Conservation (phyloP, 2,888 invertebrate species). For the Schizaphis graminum region DNA sequence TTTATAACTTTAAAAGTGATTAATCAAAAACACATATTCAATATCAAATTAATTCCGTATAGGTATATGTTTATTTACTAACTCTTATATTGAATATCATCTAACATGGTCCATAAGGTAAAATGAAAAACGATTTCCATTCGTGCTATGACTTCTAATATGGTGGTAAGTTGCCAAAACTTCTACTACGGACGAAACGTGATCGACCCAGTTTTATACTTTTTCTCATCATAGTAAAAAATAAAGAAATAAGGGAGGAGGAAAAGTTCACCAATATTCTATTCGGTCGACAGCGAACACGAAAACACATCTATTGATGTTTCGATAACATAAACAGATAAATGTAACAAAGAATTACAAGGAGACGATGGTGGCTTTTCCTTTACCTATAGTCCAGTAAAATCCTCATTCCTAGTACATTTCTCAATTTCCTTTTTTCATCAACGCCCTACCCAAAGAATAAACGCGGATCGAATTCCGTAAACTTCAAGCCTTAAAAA, state of each 20-base stretch:
- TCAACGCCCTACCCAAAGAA: slow-evolving; percentile 37
- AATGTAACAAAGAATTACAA: slow-evolving; percentile 59
- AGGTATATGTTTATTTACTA: neutral
- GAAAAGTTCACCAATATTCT: slow-evolving; percentile 37
- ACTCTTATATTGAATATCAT: slow-evolving; percentile 9
- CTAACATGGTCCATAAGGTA: neutral
- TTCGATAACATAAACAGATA: slow-evolving; percentile 62
- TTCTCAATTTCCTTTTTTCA: slow-evolving; percentile 65
- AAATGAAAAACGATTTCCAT: slow-evolving; percentile 35
- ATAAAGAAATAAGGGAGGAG: neutral
- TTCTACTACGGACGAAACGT: slow-evolving; percentile 48
- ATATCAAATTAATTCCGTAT: neutral
- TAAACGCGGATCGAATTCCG: slow-evolving; percentile 4
- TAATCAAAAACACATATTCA: neutral
- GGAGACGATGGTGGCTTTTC: slow-evolving; percentile 1
- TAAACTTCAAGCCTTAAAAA: slow-evolving; percentile 10
- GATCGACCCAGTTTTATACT: slow-evolving; percentile 46
- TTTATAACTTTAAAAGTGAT: neutral
- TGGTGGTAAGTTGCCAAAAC: slow-evolving; percentile 23
- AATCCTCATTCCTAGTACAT: slow-evolving; percentile 55
- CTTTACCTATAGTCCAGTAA: slow-evolving; percentile 13
- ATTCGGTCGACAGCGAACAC: slow-evolving; percentile 19
- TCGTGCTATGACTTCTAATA: slow-evolving; percentile 51
- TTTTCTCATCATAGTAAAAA: slow-evolving; percentile 26
- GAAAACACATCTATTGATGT: slow-evolving; percentile 27